phyloP scores from a whole-genome alignment of 2,797 vertebrate species.

The Notolepis coatsorum region DNA sequence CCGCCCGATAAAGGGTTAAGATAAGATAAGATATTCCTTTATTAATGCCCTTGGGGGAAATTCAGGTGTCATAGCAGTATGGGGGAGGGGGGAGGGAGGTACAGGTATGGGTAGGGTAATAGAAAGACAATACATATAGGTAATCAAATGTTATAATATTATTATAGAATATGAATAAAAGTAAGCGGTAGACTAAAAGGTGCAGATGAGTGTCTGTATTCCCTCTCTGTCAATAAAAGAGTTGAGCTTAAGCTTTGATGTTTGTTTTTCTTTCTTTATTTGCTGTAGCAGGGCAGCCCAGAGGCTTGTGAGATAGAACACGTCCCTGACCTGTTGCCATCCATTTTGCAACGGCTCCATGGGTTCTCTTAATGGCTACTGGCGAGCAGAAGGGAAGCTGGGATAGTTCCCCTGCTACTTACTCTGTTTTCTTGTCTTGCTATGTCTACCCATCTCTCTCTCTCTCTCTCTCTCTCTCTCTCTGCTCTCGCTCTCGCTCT shows the following conservation, averaged over 20 bases:
- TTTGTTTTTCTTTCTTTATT: conserved; percentile 11
- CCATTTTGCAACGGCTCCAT: conserved; percentile 56
- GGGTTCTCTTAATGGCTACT: conserved; percentile 24
- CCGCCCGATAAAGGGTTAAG: too few relatives aligned
- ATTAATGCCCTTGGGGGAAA: too few relatives aligned
- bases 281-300: conserved; percentile 20
- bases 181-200: too few relatives aligned
- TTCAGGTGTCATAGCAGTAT: too few relatives aligned
- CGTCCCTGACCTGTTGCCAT: conserved; percentile 63
- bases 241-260: conserved; percentile 60
- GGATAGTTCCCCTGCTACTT: conserved; percentile 14
- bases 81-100: too few relatives aligned
- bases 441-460: background rate
- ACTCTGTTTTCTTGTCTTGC: background rate
- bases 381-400: conserved; percentile 12
- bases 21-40: too few relatives aligned
- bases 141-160: too few relatives aligned
- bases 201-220: too few relatives aligned
- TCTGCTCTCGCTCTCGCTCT: conserved; percentile 20
- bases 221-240: too few relatives aligned
- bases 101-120: too few relatives aligned
- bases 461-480: background rate
- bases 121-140: too few relatives aligned
- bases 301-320: conserved; percentile 42
- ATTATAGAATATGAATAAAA: too few relatives aligned